phyloP scores from a whole-genome alignment of 2,797 vertebrate genomes.

The Enteromius argenteus region DNA sequence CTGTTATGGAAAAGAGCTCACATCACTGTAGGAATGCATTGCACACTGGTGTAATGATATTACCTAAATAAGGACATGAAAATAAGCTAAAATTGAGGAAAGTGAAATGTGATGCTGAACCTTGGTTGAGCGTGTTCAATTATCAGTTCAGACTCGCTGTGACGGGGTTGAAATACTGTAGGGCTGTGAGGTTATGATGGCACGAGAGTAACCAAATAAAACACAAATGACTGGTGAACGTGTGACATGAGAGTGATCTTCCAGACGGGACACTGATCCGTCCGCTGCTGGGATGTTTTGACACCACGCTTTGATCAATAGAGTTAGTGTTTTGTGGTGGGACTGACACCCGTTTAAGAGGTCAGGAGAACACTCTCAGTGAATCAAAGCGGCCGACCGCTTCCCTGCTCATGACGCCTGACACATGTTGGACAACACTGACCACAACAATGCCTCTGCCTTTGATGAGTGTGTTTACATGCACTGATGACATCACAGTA shows the following conservation, averaged over 20 bases:
- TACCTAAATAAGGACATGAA: neutral
- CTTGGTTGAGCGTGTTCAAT: neutral
- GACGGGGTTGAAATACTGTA: neutral
- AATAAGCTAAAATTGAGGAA: neutral
- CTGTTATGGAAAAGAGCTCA: neutral
- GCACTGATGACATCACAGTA: slow-evolving; percentile 50
- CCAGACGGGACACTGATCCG: slow-evolving; percentile 55
- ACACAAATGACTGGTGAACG: neutral
- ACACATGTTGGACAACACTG: slow-evolving; percentile 77
- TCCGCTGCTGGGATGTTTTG: slow-evolving; percentile 73
- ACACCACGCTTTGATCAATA: slow-evolving; percentile 79
- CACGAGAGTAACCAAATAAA: neutral
- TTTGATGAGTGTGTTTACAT: slow-evolving; percentile 80
- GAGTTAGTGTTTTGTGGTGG: slow-evolving; percentile 71
- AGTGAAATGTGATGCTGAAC: neutral
- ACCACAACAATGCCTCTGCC: slow-evolving; percentile 76
- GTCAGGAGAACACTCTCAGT: slow-evolving; percentile 70
- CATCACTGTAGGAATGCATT: neutral
- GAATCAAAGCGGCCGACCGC: slow-evolving; percentile 76
- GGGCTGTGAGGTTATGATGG: neutral
- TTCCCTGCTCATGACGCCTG: slow-evolving; percentile 73
- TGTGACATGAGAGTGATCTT: neutral
- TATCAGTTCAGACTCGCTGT: neutral
- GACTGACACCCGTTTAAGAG: slow-evolving; percentile 73
- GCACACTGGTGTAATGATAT: neutral